Evolutionary conservation across 2,797 vertebrate genomes (phyloP).

Genomic region (Podarcis lilfordi): DNA sequence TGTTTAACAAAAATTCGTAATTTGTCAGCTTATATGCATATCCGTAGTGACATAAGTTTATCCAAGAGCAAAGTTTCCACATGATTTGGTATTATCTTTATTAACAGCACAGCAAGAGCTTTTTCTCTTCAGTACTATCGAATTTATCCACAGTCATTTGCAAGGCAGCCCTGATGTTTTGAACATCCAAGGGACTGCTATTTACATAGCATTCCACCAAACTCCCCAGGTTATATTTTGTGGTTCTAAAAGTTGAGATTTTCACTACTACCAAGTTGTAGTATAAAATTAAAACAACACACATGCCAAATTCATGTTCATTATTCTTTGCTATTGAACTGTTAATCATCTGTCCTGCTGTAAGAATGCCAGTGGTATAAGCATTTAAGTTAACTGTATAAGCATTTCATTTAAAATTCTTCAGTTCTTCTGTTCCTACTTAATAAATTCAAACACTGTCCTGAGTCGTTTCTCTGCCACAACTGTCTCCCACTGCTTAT

Average conservation of each 20-base stretch:
- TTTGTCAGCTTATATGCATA: neutral
- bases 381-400: constrained; percentile 23
- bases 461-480: neutral
- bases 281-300: neutral
- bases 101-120: neutral
- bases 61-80: neutral
- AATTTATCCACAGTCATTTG: neutral
- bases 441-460: constrained; percentile 31
- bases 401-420: constrained; percentile 28
- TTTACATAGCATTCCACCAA: neutral
- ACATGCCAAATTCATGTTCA: neutral
- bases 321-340: constrained; percentile 4
- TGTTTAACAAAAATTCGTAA: neutral
- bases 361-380: neutral
- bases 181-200: neutral
- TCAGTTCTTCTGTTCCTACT: constrained; percentile 13
- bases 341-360: neutral
- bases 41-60: neutral
- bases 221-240: neutral
- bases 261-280: neutral
- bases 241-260: neutral
- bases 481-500: constrained; percentile 3
- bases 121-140: neutral
- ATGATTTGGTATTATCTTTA: neutral
- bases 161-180: neutral